Evolutionary conservation across 2,113 vertebrate species (phyloP).

Genomic region (Heterocephalus glaber): DNA sequence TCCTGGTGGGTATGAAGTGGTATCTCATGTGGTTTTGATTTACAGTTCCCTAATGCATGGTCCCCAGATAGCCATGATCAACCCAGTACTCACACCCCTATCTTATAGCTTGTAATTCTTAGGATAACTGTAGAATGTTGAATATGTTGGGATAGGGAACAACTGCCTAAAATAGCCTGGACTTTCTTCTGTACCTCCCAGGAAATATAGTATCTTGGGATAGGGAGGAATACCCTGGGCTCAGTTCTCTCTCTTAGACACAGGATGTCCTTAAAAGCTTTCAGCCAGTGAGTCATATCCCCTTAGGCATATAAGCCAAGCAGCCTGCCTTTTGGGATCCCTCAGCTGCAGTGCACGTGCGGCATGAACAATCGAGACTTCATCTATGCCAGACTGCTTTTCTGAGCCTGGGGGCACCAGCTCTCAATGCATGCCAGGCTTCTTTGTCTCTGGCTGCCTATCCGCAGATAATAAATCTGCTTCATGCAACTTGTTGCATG

Average conservation of each 20-base stretch:
- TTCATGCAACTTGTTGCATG: neutral
- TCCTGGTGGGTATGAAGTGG: neutral
- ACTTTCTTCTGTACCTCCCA: neutral
- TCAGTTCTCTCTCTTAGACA: neutral
- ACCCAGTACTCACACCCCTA: neutral
- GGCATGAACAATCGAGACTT: no score
- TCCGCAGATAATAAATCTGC: neutral
- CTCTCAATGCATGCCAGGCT: no score
- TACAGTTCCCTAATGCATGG: neutral
- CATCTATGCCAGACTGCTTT: neutral
- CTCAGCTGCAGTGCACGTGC: no score
- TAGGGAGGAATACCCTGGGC: neutral
- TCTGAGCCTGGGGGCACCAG: neutral
- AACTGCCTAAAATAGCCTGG: neutral
- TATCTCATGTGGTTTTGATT: neutral
- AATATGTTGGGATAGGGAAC: neutral
- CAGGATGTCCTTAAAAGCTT: neutral
- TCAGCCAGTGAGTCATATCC: neutral
- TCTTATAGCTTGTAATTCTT: neutral
- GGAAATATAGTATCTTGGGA: neutral
- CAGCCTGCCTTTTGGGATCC: neutral
- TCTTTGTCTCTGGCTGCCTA: neutral
- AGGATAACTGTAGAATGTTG: neutral
- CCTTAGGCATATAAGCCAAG: neutral
- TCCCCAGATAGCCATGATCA: neutral